Percentiles rank a stretch among this genome's conserved stretches.
Conservation (phyloP, 2,888 invertebrate species). For the Achlya flavicornis region DNA sequence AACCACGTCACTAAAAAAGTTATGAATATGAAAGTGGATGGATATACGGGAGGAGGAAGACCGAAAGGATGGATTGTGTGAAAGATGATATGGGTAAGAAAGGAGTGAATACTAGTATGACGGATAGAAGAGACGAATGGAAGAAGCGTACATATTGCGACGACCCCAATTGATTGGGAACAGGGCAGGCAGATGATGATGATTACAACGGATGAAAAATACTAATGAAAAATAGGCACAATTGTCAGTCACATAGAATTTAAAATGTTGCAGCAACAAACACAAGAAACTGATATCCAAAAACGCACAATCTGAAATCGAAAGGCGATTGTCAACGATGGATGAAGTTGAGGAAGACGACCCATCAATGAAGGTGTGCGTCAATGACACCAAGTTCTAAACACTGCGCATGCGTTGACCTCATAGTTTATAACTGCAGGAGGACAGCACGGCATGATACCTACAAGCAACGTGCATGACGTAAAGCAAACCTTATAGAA, state of each 20-base stretch:
- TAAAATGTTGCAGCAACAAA: slow-evolving; percentile 71
- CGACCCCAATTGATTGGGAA: too few species aligned
- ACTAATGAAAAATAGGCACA: too few species aligned
- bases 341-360: slow-evolving; percentile 93
- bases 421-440: background rate
- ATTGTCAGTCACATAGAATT: background rate
- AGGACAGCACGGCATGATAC: slow-evolving; percentile 4
- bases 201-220: too few species aligned
- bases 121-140: too few species aligned
- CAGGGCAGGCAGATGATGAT: too few species aligned
- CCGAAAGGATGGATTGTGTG: too few species aligned
- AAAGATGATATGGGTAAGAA: too few species aligned
- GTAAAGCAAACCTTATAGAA: background rate
- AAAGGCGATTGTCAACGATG: slow-evolving; percentile 92
- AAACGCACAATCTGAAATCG: slow-evolving; percentile 85
- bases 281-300: slow-evolving; percentile 88
- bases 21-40: too few species aligned
- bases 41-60: too few species aligned
- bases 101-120: too few species aligned
- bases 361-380: slow-evolving; percentile 80
- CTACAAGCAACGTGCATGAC: slow-evolving; percentile 5
- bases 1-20: too few species aligned
- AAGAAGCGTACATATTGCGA: too few species aligned
- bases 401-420: slow-evolving; percentile 15
- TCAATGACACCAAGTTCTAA: slow-evolving; percentile 78